Conservation (phyloP, 2,888 invertebrate species). For the Adelphocoris suturalis region DNA sequence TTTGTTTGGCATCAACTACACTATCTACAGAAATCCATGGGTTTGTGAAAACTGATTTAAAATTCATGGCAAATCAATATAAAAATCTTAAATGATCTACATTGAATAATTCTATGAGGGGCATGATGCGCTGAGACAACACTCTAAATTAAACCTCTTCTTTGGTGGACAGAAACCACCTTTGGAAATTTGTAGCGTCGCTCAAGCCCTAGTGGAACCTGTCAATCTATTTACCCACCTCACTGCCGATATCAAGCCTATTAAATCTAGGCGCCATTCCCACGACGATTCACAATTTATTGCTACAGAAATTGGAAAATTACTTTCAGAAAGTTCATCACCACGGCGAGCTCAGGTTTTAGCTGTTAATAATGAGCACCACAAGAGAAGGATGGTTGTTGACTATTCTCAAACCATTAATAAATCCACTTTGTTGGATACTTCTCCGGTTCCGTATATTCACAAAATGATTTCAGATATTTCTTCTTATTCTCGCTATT, state of each 20-base stretch:
- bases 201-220: not conserved
- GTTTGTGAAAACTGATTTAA: not conserved
- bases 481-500: not conserved
- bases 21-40: not conserved
- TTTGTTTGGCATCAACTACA: not conserved
- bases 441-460: not conserved
- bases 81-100: slow-evolving; percentile 24
- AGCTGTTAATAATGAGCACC: not conserved
- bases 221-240: slow-evolving; percentile 22
- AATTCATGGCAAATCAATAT: not conserved
- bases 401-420: not conserved
- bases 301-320: not conserved
- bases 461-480: too few relatives aligned
- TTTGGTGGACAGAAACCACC: not conserved
- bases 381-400: not conserved
- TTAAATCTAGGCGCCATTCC: not conserved
- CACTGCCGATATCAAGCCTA: not conserved
- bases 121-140: not conserved
- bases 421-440: not conserved
- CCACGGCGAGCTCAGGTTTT: not conserved
- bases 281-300: not conserved
- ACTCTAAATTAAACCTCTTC: not conserved
- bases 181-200: slow-evolving; percentile 2
- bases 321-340: not conserved
- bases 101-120: not conserved